These are phyloP conservation scores for Monopterus albus DNA, from an alignment of 2,113 vertebrate species.

Conservation along the genomic window DNA sequence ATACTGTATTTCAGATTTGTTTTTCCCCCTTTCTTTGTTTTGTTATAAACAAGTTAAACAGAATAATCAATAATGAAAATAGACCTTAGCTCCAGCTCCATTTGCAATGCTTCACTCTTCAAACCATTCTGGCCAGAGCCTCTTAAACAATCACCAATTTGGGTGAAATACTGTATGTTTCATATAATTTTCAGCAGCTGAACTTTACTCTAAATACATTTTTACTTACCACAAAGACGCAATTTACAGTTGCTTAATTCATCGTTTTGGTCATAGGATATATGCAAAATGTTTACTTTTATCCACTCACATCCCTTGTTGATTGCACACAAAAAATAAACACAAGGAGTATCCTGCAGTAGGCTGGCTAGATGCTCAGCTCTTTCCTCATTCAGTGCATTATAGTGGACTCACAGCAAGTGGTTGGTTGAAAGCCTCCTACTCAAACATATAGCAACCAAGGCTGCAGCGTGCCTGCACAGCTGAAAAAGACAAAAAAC, in stretches of 20 bases:
- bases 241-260: background rate
- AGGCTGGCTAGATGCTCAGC: no score
- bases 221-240: background rate
- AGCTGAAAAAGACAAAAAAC: no score
- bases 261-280: background rate
- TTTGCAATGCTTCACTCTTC: background rate
- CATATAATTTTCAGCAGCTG: no score
- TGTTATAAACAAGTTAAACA: no score
- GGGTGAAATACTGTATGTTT: constrained; percentile 10
- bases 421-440: background rate
- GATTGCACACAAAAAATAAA: background rate
- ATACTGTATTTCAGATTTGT: no score
- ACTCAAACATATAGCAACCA: background rate
- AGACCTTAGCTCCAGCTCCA: no score
- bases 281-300: no score
- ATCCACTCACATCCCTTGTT: background rate
- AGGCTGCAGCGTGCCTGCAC: no score
- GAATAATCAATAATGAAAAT: no score
- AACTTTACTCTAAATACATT: background rate
- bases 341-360: no score
- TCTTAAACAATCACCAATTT: no score
- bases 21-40: no score
- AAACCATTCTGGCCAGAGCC: background rate
- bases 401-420: background rate
- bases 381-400: background rate